Evolutionary conservation across 2,113 vertebrate genomes (phyloP).

Genomic region (Pachycephala philippinensis): DNA sequence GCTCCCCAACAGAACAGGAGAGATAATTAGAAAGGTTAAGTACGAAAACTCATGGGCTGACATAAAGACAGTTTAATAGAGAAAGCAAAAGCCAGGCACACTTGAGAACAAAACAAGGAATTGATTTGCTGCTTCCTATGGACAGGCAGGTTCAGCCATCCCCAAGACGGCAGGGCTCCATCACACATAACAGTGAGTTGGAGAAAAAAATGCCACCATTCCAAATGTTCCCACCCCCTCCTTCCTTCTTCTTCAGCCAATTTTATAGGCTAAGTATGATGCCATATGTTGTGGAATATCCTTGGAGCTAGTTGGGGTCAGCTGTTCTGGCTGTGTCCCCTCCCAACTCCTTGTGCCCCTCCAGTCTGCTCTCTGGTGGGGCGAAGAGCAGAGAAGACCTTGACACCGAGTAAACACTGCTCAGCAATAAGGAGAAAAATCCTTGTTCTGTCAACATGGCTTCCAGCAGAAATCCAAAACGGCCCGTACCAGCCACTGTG

Average conservation of each 20-base stretch:
- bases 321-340: background rate
- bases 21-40: background rate
- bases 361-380: rapidly evolving
- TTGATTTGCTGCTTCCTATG: background rate
- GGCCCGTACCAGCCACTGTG: no score
- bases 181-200: background rate
- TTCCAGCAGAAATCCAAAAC: background rate
- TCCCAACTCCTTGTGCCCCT: background rate
- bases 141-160: background rate
- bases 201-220: background rate
- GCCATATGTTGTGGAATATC: background rate
- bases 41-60: background rate
- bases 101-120: background rate
- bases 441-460: background rate
- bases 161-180: background rate
- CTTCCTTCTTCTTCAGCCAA: background rate
- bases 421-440: background rate
- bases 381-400: background rate
- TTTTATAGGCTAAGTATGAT: background rate
- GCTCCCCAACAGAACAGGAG: background rate
- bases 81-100: background rate
- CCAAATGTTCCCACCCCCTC: background rate
- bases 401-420: background rate
- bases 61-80: background rate
- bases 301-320: background rate